Base-by-base conservation (phyloP, 2,797 vertebrate species). In the Leptoclinus maculatus region DNA sequence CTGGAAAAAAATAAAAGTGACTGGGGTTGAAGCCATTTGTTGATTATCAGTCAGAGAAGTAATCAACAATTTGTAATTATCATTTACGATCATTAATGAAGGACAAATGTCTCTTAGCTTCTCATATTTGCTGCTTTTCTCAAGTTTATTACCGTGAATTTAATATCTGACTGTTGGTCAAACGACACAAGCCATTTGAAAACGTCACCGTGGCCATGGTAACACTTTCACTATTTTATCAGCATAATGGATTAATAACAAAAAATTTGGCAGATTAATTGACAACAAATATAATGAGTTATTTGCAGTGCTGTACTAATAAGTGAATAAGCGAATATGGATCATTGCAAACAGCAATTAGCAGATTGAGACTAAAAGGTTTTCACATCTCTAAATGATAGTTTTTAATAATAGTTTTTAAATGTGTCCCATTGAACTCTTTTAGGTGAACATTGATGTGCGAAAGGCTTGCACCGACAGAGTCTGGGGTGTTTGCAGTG, bases 311-410 rank as follows among this genome's bases (percentile, higher is more conserved):
- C 9, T 57, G n/a, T 45, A 21, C 25, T 16, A 60, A 57, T 56
- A 53, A 16, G 41, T 75, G 0, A 45, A 41, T 41, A 5, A 56
- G 32, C 13, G 0, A 66, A 45, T 51, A 51, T 66, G 14, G 29
- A 74, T 63, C 16, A 65, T 16, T 49, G 47, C 45, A 54, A 39
- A 23, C 17, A 51, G 23, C 57, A 57, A 75, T 51, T 41, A 59
- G 23, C 4, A 14, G 32, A 49, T 12, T 70, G 38, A 65, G n/a
- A 23, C 9, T 53, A 32, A n/a, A 51, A 51, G 1, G 38, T 60
- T 65, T 76, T 54, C 53, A 19, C 12, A 57, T 49, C 11, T 54
- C 39, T 56, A 71, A 62, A 67, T 7, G 32, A 34, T 32, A 32
- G 32, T 7, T 34, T 34, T 34, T 34, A 34, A 34, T 34, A 34